A percentile compares a stretch with the other conserved stretches of the same genome.
Conservation (phyloP, 2,113 vertebrate species). For the Pyxicephalus adspersus region DNA sequence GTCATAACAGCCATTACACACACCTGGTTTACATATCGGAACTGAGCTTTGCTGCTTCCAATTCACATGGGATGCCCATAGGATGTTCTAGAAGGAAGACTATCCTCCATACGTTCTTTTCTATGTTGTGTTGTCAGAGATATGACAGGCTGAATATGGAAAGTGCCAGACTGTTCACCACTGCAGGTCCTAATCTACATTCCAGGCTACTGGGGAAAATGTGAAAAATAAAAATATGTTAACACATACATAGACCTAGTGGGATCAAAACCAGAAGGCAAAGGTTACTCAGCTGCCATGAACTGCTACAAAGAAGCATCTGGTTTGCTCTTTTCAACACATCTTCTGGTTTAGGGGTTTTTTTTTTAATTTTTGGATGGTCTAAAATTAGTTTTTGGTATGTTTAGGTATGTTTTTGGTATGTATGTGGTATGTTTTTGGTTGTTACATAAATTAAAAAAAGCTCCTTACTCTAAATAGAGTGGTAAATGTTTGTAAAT, state of each 20-base stretch:
- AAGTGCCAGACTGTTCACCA: neutral
- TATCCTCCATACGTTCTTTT: neutral
- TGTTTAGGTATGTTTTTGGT: too few species aligned
- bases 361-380: too few species aligned
- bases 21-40: slow-evolving; percentile 26
- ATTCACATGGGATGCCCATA: neutral
- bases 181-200: neutral
- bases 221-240: too few species aligned
- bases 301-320: too few species aligned
- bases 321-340: too few species aligned
- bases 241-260: neutral
- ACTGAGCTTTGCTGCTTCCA: neutral
- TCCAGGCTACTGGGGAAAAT: neutral
- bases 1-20: neutral
- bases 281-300: too few species aligned
- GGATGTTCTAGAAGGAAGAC: neutral
- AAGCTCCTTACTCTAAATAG: too few species aligned
- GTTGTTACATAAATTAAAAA: too few species aligned
- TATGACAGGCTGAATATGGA: neutral
- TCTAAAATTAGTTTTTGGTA: too few species aligned
- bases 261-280: neutral
- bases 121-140: neutral
- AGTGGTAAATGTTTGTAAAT: too few species aligned
- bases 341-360: too few species aligned
- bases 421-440: too few species aligned